Evolutionary conservation across 1,140 invertebrate genomes (phyloP).

Genomic region (Drosophila quadrilineata): DNA sequence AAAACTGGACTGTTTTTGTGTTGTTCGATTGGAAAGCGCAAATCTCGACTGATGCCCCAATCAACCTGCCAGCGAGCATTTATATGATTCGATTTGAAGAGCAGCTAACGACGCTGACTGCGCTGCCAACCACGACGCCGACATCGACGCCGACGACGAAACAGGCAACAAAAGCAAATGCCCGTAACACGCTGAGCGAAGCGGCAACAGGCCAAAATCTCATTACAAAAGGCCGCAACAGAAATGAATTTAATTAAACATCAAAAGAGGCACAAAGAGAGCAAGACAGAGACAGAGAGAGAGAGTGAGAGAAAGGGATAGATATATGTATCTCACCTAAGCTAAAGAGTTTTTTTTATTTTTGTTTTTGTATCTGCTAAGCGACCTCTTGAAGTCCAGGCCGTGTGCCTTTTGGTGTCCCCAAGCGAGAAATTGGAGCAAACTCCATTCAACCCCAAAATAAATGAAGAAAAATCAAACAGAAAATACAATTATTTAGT

Average conservation of each 20-base stretch:
- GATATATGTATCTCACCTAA: slow-evolving; percentile 8
- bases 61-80: slow-evolving; percentile 39
- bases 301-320: slow-evolving; percentile 16
- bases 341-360: slow-evolving; percentile 37
- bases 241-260: slow-evolving; percentile 74
- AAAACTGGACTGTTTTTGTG: slow-evolving; percentile 2
- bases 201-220: slow-evolving; percentile 50
- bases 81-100: slow-evolving; percentile 64
- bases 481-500: slow-evolving; percentile 35
- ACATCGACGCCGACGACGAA: slow-evolving; percentile 6
- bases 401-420: slow-evolving; percentile 51
- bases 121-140: not conserved
- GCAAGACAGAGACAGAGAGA: slow-evolving; percentile 30
- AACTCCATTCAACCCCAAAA: not conserved
- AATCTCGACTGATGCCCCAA: slow-evolving; percentile 58
- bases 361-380: no score
- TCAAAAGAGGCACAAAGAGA: slow-evolving; percentile 56
- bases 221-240: slow-evolving; percentile 71
- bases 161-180: slow-evolving; percentile 24
- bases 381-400: no score
- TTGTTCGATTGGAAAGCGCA: slow-evolving; percentile 57
- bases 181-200: slow-evolving; percentile 36
- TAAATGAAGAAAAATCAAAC: slow-evolving; percentile 15
- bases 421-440: slow-evolving; percentile 59
- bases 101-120: no score